Conservation (phyloP, 2,797 vertebrate genomes). For the Schizopygopsis pylzovi region DNA sequence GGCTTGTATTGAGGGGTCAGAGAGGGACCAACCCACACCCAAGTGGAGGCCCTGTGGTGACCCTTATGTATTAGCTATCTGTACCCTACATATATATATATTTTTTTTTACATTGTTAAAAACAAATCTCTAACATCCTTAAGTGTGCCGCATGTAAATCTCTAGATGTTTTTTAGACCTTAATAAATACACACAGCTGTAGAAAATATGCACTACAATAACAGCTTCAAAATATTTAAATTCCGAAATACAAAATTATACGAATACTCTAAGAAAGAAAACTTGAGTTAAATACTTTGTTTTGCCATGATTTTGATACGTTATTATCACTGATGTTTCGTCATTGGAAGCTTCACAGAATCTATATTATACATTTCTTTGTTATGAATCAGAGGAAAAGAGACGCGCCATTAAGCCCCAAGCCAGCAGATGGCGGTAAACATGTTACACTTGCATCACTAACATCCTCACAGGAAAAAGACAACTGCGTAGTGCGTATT, state of each 20-base stretch:
- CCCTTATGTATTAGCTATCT: too few species aligned
- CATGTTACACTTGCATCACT: not conserved
- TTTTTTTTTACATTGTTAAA: too few species aligned
- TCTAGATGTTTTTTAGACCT: not conserved
- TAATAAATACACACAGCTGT: not conserved
- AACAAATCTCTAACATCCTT: too few species aligned
- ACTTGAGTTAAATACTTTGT: not conserved
- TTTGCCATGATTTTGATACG: not conserved
- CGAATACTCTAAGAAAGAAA: too few species aligned
- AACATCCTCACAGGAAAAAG: conserved; percentile 19
- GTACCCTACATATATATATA: too few species aligned
- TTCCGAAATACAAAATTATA: not conserved
- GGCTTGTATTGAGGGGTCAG: too few species aligned
- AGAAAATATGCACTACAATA: not conserved
- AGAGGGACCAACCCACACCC: too few species aligned
- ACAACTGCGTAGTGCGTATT: conserved; percentile 43
- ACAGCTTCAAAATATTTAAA: not conserved
- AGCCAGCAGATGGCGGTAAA: conserved; percentile 26
- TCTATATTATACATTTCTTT: not conserved
- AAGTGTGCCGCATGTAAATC: too few species aligned
- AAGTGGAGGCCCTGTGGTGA: too few species aligned
- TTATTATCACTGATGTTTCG: not conserved
- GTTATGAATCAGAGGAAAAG: not conserved
- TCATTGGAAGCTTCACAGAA: not conserved
- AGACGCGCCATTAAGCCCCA: not conserved